These are phyloP conservation scores for Nezara viridula DNA, from an alignment of 2,888 invertebrate species.

Conservation along the genomic window DNA sequence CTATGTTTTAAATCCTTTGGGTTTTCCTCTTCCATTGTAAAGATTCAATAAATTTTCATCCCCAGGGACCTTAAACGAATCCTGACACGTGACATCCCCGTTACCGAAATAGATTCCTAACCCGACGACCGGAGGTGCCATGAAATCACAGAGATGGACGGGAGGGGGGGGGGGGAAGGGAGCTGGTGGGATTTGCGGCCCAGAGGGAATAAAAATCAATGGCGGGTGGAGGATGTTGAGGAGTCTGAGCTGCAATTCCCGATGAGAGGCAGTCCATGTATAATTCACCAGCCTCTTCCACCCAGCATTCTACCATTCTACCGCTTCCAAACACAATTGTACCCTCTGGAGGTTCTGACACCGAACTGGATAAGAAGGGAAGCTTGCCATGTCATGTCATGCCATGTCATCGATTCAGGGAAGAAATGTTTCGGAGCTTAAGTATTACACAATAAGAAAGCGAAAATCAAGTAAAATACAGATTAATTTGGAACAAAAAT, in stretches of 20 bases:
- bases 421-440: background rate
- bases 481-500: too few relatives aligned
- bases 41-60: background rate
- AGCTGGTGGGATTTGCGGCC: background rate
- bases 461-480: too few relatives aligned
- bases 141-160: background rate
- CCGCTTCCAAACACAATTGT: background rate
- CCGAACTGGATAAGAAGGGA: background rate
- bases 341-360: background rate
- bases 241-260: background rate
- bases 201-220: constrained; percentile 7
- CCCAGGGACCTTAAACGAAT: background rate
- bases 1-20: background rate
- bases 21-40: background rate
- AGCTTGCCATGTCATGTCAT: background rate
- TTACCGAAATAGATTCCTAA: background rate
- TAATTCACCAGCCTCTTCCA: background rate
- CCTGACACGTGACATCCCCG: background rate
- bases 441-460: background rate
- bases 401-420: background rate
- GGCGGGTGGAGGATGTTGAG: background rate
- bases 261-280: background rate
- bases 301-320: background rate
- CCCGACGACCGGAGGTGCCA: background rate
- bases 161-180: too few relatives aligned